These are phyloP conservation scores for Lochmaea capreae DNA, from an alignment of 2,888 invertebrate genomes.

Conservation along the genomic window DNA sequence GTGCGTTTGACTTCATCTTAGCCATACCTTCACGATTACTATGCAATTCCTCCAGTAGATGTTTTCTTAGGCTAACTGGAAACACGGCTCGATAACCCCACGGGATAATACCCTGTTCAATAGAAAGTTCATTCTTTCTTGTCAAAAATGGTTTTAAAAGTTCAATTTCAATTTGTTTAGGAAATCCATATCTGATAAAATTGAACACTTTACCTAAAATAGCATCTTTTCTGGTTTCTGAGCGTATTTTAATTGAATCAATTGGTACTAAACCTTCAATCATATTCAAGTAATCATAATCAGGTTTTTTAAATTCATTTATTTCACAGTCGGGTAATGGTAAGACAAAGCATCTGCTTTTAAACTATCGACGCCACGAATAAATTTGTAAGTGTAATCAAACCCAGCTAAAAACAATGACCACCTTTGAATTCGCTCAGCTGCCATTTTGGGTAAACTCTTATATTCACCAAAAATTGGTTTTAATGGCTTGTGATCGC, in stretches of 20 bases:
- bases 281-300: too few relatives aligned
- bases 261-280: background rate
- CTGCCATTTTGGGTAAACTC: constrained; percentile 55
- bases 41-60: constrained; percentile 40
- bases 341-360: constrained; percentile 20
- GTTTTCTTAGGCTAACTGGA: constrained; percentile 31
- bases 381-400: constrained; percentile 15
- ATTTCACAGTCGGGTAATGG: background rate
- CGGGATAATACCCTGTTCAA: constrained; percentile 36
- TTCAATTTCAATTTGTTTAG: background rate
- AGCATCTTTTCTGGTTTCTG: constrained; percentile 5
- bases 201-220: constrained; percentile 1
- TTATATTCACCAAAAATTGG: constrained; percentile 50
- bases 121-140: constrained; percentile 23
- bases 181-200: constrained; percentile 11
- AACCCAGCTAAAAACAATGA: constrained; percentile 35
- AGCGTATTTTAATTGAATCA: constrained; percentile 1
- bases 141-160: background rate
- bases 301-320: too few relatives aligned
- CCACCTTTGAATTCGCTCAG: constrained; percentile 38
- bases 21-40: constrained; percentile 40
- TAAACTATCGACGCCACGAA: constrained; percentile 18
- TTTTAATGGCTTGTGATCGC: too few relatives aligned
- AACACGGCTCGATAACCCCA: constrained; percentile 42
- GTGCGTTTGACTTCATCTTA: constrained; percentile 30